Percentiles rank a stretch among this genome's conserved stretches.
phyloP scores from a whole-genome alignment of 2,888 invertebrate species.

The Mythimna ferrago region DNA sequence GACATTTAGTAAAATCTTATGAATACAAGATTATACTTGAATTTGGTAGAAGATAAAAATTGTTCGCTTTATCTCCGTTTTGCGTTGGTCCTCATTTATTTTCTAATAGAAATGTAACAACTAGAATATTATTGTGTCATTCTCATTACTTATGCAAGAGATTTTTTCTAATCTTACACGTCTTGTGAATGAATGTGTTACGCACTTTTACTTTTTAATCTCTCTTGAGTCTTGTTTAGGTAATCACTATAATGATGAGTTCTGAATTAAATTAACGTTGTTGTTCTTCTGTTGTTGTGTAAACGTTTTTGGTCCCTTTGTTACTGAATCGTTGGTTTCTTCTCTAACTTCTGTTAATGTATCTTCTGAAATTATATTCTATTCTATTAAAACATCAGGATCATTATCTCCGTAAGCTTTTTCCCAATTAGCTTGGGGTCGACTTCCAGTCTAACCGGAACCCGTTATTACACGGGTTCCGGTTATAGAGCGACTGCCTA shows the following conservation, averaged over 20 bases:
- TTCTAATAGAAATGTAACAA: constrained; percentile 21
- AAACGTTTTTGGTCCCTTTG: no score
- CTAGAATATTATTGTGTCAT: constrained; percentile 17
- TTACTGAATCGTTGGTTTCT: no score
- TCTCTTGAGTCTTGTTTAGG: constrained; percentile 18
- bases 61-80: constrained; percentile 5
- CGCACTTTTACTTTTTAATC: constrained; percentile 55
- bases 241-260: constrained; percentile 13
- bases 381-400: no score
- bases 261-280: not conserved
- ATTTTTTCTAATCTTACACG: constrained; percentile 24
- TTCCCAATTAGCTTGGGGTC: no score
- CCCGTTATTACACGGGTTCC: no score
- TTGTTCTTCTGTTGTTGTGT: not conserved
- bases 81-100: not conserved
- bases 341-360: no score
- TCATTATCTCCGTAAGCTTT: no score
- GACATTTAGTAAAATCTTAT: constrained; percentile 19
- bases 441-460: no score
- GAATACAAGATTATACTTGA: constrained; percentile 25
- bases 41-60: constrained; percentile 15
- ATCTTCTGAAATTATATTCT: no score
- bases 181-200: constrained; percentile 33
- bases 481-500: no score
- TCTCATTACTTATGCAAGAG: constrained; percentile 17